Evolutionary conservation across 1,140 invertebrate species (phyloP), one percentile per base, ranked within the genome.

Genomic region (Zaprionus gabonicus): DNA sequence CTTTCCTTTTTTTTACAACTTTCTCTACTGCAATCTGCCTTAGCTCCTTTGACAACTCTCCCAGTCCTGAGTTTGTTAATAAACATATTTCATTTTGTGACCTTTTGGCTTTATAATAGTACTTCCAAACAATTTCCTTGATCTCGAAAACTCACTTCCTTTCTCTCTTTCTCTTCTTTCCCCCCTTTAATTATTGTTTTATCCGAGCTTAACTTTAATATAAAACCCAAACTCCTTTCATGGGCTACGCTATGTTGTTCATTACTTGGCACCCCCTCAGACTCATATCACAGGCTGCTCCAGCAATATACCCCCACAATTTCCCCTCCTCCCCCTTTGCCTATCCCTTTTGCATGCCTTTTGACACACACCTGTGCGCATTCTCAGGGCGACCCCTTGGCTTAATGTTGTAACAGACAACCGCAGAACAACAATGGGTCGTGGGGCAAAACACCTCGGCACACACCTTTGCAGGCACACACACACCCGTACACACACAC

Each of bases 321-420:
- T 1, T 57, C 20, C 2, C 34, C 9, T n/a, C 12, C 15, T 4
- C 44, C 23, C 23, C 59, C 15, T 15, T n/a, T 23, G 20, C 20
- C 23, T 49, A 46, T 36, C 31, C 58, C 60, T 60, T 65, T 76
- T 57, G 73, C 73, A 66, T 76, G 80, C 84, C 84, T 88, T 87
- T 87, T 90, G 75, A 88, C 84, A 90, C 84, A 90, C 84, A 88
- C 85, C 84, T 90, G 84, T 90, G 85, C 78, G 75, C 85, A 73
- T 88, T 88, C 84, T 81, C 84, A 88, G 85, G 81, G 17, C 55
- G 55, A 59, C 67, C 57, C 67, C 59, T 65, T 72, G 38, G 72
- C 67, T 75, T 87, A 84, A 81, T 90, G 84, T 84, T 88, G 76
- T 76, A 83, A 76, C 81, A 84, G 74, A 84, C 84, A 84, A 81